Percentiles rank a stretch among this genome's conserved stretches.
phyloP scores from a whole-genome alignment of 2,888 invertebrate species.

The Stenodera caucasica region DNA sequence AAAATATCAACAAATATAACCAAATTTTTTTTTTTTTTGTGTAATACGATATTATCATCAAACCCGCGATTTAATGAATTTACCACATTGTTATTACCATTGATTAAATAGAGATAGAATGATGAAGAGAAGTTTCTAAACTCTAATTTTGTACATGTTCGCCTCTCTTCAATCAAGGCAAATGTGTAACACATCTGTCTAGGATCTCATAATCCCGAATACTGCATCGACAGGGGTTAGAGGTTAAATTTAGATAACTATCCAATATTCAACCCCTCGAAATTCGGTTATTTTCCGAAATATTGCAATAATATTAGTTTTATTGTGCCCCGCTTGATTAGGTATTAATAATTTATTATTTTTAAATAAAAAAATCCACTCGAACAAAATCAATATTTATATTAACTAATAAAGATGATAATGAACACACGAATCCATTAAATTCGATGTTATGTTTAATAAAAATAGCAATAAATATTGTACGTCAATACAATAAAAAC shows the following conservation, averaged over 20 bases:
- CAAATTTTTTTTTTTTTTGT: too few species aligned
- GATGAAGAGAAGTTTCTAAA: not conserved
- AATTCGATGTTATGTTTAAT: not conserved
- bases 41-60: too few species aligned
- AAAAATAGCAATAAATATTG: conserved; percentile 3
- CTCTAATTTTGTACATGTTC: conserved; percentile 5
- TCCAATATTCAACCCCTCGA: not conserved
- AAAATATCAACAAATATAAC: too few species aligned
- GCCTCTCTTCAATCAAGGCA: conserved; percentile 41
- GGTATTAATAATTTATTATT: too few species aligned
- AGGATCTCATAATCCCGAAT: conserved; percentile 52
- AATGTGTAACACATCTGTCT: conserved; percentile 54
- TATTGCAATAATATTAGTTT: not conserved
- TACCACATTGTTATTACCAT: not conserved
- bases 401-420: conserved; percentile 9
- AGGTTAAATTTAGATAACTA: conserved; percentile 51
- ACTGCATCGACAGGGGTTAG: conserved; percentile 51
- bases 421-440: conserved; percentile 5
- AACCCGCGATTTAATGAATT: too few species aligned
- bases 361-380: not conserved
- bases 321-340: too few species aligned
- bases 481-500: conserved; percentile 6
- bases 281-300: not conserved
- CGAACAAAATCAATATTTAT: conserved; percentile 5
- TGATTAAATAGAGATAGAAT: not conserved